A percentile compares a stretch with the other conserved stretches of the same genome.
Conservation (phyloP, 1,140 invertebrate species). For the Anastrepha obliqua region DNA sequence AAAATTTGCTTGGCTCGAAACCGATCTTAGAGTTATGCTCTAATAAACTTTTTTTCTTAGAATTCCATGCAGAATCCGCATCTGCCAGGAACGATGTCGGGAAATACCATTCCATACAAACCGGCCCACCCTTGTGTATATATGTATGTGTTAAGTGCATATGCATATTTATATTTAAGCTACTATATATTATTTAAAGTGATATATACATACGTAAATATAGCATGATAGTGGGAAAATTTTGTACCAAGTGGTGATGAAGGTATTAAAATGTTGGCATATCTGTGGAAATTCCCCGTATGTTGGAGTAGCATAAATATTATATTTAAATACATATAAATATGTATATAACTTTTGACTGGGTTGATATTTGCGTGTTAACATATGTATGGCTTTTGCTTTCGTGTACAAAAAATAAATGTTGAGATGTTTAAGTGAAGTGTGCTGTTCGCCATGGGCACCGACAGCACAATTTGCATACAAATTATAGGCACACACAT, state of each 20-base stretch:
- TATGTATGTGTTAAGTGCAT: no score
- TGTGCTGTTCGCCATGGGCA: background rate
- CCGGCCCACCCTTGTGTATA: no score
- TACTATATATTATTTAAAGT: slow-evolving; percentile 18
- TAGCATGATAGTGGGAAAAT: background rate
- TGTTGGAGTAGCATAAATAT: background rate
- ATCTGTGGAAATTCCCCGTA: slow-evolving; percentile 16
- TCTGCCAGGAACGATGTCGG: no score
- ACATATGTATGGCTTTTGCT: background rate
- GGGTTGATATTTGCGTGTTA: background rate
- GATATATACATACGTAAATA: background rate
- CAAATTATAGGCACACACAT: background rate
- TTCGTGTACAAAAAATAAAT: background rate
- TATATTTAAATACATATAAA: background rate
- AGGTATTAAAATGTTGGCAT: slow-evolving; percentile 28
- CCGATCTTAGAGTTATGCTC: no score
- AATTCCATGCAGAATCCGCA: no score
- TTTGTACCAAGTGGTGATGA: background rate
- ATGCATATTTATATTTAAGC: no score
- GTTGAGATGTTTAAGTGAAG: slow-evolving; percentile 11
- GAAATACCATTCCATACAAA: no score
- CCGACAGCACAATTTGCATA: slow-evolving; percentile 23
- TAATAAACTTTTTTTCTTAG: no score
- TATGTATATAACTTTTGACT: background rate
- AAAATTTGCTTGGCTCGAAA: no score